Percentiles rank a stretch among this genome's conserved stretches.
These are phyloP conservation scores for Porites cylindrica DNA, from an alignment of 92 coral and sea anemone genomes.

Conservation along the genomic window DNA sequence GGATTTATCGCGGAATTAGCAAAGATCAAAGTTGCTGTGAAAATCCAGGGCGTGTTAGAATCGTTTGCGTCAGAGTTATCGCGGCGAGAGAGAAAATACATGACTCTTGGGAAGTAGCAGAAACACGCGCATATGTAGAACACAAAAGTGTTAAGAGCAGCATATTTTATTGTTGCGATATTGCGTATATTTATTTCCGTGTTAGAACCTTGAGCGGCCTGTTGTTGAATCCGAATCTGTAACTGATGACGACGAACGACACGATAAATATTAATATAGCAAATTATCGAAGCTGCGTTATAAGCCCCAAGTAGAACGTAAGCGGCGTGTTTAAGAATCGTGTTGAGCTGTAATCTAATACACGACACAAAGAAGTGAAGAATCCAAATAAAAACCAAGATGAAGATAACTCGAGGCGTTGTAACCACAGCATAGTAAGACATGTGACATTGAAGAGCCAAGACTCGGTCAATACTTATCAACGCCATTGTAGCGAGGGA, in stretches of 20 bases:
- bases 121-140: neutral
- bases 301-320: neutral
- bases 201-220: neutral
- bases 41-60: neutral
- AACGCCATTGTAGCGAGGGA: slow-evolving; percentile 1
- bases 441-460: slow-evolving; percentile 19
- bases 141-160: neutral
- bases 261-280: neutral
- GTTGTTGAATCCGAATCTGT: neutral
- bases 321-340: too few species aligned
- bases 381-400: neutral
- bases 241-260: neutral
- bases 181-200: neutral
- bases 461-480: slow-evolving; percentile 11
- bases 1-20: neutral
- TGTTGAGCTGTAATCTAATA: neutral
- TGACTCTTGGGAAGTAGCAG: neutral
- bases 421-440: neutral
- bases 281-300: neutral
- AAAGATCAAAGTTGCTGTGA: neutral
- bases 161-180: neutral
- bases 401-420: neutral
- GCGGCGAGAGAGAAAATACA: neutral
- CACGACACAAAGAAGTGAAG: neutral
- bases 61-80: neutral